A percentile compares a stretch with the other conserved stretches of the same genome.
Conservation (phyloP, 2,113 vertebrate species). For the Eurystomus gularis region DNA sequence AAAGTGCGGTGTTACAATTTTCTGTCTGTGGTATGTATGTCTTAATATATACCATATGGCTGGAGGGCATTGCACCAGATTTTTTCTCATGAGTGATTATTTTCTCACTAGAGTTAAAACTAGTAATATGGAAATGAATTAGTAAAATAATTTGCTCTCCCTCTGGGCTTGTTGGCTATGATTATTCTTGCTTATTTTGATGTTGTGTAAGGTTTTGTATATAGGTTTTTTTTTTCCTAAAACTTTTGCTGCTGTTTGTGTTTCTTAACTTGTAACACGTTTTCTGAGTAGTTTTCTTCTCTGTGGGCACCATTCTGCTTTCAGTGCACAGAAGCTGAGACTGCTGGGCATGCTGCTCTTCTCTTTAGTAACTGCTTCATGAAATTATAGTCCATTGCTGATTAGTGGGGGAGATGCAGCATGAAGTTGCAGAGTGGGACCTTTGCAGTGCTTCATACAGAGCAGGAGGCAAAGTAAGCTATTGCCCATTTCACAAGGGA, state of each 20-base stretch:
- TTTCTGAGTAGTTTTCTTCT: background rate
- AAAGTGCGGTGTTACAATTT: slow-evolving; percentile 29
- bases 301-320: background rate
- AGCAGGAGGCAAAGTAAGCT: background rate
- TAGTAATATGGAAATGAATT: background rate
- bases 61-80: background rate
- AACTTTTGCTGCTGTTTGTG: background rate
- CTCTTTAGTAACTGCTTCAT: background rate
- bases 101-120: slow-evolving; percentile 38
- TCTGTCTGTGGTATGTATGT: slow-evolving; percentile 9
- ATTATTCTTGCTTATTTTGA: slow-evolving; percentile 9
- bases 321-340: background rate
- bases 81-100: background rate
- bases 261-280: background rate
- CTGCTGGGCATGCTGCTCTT: background rate
- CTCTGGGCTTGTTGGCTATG: background rate
- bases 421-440: background rate
- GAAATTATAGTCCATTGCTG: background rate
- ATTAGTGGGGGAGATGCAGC: background rate
- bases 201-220: background rate
- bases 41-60: slow-evolving; percentile 46
- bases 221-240: background rate
- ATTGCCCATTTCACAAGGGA: background rate
- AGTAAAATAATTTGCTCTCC: slow-evolving; percentile 30
- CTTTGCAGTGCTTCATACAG: background rate